These are phyloP conservation scores for Gopherus evgoodei DNA, from an alignment of 2,113 vertebrate species.

Conservation along the genomic window DNA sequence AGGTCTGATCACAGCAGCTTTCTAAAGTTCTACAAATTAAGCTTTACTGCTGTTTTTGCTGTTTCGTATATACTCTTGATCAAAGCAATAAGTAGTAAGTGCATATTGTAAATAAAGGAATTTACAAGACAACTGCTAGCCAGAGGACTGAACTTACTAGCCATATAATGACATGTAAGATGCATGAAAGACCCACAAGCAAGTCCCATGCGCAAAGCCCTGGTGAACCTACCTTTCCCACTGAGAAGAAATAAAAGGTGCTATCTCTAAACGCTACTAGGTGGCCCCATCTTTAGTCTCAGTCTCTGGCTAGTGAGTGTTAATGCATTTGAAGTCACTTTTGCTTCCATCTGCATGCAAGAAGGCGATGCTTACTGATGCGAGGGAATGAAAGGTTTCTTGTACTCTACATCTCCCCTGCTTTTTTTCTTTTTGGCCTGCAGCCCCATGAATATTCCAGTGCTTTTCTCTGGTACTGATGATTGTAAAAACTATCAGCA, in stretches of 20 bases:
- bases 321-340: neutral
- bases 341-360: neutral
- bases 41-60: neutral
- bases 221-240: neutral
- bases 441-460: neutral
- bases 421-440: neutral
- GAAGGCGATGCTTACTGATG: neutral
- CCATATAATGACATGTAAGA: neutral
- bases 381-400: neutral
- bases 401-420: neutral
- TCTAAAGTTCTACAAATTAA: neutral
- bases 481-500: neutral
- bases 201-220: neutral
- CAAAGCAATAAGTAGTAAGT: neutral
- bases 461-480: neutral
- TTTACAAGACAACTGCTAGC: neutral
- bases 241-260: neutral
- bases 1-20: neutral
- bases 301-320: neutral
- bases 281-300: neutral
- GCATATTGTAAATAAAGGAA: neutral
- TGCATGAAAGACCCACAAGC: neutral
- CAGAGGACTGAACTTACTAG: neutral
- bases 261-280: neutral
- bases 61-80: neutral